Evolutionary conservation across 2,888 invertebrate genomes (phyloP).

Genomic region (Scaptomyza caliginosa): DNA sequence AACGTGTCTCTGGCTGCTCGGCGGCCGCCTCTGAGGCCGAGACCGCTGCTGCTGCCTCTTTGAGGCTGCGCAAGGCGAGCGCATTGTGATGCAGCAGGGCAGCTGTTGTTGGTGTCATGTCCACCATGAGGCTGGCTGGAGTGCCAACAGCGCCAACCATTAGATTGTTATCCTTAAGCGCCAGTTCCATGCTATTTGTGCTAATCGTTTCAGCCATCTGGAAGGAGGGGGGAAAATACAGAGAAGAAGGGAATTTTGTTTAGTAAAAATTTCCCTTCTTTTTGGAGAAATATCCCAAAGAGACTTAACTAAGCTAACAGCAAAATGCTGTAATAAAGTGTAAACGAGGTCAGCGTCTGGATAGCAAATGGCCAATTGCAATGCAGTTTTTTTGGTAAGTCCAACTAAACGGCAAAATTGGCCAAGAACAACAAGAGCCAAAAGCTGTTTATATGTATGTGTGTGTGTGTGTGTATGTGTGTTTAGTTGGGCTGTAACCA

Average conservation of each 20-base stretch:
- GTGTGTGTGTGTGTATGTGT: background rate
- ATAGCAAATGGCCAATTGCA: slow-evolving; percentile 1
- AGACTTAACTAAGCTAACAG: background rate
- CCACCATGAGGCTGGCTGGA: slow-evolving; percentile 69
- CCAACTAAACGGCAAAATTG: slow-evolving; percentile 48
- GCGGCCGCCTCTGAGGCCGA: slow-evolving; percentile 54
- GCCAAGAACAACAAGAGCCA: slow-evolving; percentile 63
- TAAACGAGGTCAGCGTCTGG: slow-evolving; percentile 51
- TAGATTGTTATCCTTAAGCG: slow-evolving; percentile 68
- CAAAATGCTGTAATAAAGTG: slow-evolving; percentile 30
- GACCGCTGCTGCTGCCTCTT: slow-evolving; percentile 61
- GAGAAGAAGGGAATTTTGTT: background rate
- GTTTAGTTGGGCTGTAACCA: slow-evolving; percentile 60
- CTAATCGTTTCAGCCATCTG: slow-evolving; percentile 82
- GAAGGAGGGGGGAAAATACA: background rate
- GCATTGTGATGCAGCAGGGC: slow-evolving; percentile 79
- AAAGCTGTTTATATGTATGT: background rate
- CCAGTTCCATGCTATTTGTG: slow-evolving; percentile 79
- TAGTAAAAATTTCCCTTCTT: background rate
- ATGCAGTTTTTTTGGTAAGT: too few relatives aligned
- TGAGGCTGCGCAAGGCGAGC: slow-evolving; percentile 73
- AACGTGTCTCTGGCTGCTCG: slow-evolving; percentile 60
- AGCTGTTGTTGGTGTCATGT: slow-evolving; percentile 80
- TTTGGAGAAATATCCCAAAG: too few relatives aligned
- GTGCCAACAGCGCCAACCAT: background rate